Conservation (phyloP, 2,113 vertebrate species). For the Acinonyx jubatus region DNA sequence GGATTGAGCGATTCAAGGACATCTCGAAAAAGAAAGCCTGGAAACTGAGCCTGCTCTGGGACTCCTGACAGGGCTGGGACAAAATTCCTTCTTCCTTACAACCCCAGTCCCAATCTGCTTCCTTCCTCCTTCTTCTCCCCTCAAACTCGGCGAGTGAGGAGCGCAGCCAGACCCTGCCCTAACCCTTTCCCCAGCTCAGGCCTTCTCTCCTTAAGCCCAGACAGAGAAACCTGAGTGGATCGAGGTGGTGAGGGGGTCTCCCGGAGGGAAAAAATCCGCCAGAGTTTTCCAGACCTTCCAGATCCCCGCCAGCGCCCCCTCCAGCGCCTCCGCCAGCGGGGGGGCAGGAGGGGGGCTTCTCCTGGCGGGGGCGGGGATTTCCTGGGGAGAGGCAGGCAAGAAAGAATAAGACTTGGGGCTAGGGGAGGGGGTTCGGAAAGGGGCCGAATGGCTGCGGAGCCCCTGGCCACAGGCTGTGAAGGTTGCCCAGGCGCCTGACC, state of each 20-base stretch:
- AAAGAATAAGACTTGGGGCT: slow-evolving; percentile 51
- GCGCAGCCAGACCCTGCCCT: slow-evolving; percentile 33
- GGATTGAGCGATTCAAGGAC: slow-evolving; percentile 64
- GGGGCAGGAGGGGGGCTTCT: neutral
- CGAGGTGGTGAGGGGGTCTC: slow-evolving; percentile 41
- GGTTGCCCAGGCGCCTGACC: neutral
- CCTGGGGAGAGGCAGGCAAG: slow-evolving; percentile 46
- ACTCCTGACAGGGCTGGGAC: slow-evolving; percentile 37
- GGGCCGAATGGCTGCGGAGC: neutral
- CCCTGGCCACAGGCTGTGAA: neutral
- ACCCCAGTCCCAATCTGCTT: neutral
- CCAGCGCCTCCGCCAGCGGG: slow-evolving; percentile 17
- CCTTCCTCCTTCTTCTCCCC: slow-evolving; percentile 17
- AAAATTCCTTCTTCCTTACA: slow-evolving; percentile 50
- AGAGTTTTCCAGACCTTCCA: slow-evolving; percentile 64
- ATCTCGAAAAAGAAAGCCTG: slow-evolving; percentile 58
- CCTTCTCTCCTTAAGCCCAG: slow-evolving; percentile 39
- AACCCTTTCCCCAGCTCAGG: slow-evolving; percentile 10
- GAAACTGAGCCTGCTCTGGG: slow-evolving; percentile 56
- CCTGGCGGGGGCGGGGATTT: slow-evolving; percentile 61
- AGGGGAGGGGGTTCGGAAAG: neutral
- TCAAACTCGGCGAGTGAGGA: neutral
- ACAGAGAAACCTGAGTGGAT: slow-evolving; percentile 64
- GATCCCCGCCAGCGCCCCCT: slow-evolving; percentile 50
- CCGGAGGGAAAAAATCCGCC: neutral